phyloP scores from a whole-genome alignment of 2,113 vertebrate species.

The Naja naja region DNA sequence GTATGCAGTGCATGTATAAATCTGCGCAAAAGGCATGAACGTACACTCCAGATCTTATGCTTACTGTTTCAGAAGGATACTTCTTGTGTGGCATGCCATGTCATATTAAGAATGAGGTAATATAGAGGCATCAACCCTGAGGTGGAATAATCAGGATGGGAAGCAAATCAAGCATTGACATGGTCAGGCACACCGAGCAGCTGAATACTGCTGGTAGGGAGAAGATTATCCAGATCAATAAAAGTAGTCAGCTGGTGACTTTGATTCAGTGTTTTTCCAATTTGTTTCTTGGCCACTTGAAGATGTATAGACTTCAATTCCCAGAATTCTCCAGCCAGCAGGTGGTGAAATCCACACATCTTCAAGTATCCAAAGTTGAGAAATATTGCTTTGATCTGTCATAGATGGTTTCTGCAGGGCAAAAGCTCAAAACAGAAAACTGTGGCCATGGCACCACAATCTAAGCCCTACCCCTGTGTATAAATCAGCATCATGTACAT shows the following conservation, averaged over 20 bases:
- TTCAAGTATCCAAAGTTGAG: neutral
- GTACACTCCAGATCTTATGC: neutral
- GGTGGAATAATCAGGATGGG: neutral
- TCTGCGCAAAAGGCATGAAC: neutral
- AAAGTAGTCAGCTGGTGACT: neutral
- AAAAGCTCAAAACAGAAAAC: neutral
- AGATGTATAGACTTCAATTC: neutral
- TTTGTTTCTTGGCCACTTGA: neutral
- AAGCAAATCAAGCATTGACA: neutral
- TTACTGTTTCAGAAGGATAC: neutral
- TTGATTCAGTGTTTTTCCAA: neutral
- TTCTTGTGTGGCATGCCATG: neutral
- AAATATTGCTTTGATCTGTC: neutral
- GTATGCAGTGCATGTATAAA: neutral
- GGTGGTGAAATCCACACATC: neutral
- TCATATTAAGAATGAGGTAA: fast-evolving
- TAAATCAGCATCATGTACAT: neutral
- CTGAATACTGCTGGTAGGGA: neutral
- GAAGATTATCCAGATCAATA: neutral
- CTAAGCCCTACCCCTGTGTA: neutral
- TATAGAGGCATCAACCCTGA: fast-evolving
- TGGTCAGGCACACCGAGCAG: neutral
- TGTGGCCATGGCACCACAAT: neutral
- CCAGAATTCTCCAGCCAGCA: neutral
- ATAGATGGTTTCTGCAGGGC: neutral